Evolutionary conservation across 2,888 invertebrate genomes (phyloP), one percentile per base, ranked within the genome.

Genomic region (Nomada fucata): DNA sequence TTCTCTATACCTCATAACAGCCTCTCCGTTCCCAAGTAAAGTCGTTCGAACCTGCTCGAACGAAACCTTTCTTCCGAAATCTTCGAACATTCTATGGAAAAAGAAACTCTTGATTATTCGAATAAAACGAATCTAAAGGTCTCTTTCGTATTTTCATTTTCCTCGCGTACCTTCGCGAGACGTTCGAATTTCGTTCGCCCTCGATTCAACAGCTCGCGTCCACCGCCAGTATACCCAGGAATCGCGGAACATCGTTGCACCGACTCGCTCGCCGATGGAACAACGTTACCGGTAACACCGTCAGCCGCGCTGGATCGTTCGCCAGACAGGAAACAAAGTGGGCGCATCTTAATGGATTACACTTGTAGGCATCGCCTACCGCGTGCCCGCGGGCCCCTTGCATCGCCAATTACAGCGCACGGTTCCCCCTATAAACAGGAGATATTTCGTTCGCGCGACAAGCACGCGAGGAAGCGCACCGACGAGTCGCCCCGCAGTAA

Each of bases 291-390:
- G 63, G 72, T 68, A 72, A 67, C 71, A 44, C 79, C 61, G 79
- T 67, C 55, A 67, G 71, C 71, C 29, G 29, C 52, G 55, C 73
- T 29, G 59, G 73, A 50, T 68, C 82, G 69, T 74, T 73, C 77
- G 65, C 60, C 75, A 67, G 69, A 70, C 86, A 74, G 76, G 82
- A 87, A 89, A 89, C 89, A 90, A 88, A 90, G 88, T 89, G 87
- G 89, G 87, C 90, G 89, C 91, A 90, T 91, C 91, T 86, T 90
- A 91, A 91, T 91, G 91, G 90, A 91, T 90, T 90, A 90, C 91
- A 91, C 91, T 91, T 91, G 91, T 91, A 91, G 76, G 87, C 82
- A 88, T 91, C 89, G 90, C 88, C 91, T 89, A 87, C 89, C 79
- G 89, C 84, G 68, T 67, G 61, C 47, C 81, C 82, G 79, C 80